A percentile compares a stretch with the other conserved stretches of the same genome.
These are phyloP conservation scores for Quadroppia sp. DNA, from an alignment of 2,888 invertebrate species.

Conservation along the genomic window DNA sequence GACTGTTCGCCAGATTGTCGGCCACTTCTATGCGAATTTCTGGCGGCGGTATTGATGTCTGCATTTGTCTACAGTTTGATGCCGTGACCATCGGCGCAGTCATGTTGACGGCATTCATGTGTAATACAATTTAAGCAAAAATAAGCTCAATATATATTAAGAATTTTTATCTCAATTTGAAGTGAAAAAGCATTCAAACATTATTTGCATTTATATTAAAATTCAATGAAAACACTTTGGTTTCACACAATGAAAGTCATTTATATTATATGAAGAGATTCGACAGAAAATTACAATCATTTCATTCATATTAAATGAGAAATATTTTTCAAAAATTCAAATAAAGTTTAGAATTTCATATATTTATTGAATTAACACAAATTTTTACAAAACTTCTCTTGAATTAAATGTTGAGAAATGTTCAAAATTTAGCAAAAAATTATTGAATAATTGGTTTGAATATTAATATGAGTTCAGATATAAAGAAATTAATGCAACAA, in stretches of 20 bases:
- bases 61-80: conserved; percentile 15
- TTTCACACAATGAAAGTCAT: neutral
- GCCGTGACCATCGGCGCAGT: conserved; percentile 5
- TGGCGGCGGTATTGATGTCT: conserved; percentile 3
- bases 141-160: neutral
- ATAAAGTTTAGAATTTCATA: too few species aligned
- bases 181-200: neutral
- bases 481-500: too few species aligned
- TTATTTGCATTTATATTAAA: neutral
- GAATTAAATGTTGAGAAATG: too few species aligned
- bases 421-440: too few species aligned
- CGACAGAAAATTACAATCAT: too few species aligned
- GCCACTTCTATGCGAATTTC: conserved; percentile 29
- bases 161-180: neutral
- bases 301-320: too few species aligned
- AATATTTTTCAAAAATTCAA: too few species aligned
- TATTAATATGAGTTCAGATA: too few species aligned
- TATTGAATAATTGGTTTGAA: too few species aligned
- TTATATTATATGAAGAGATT: neutral
- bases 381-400: too few species aligned
- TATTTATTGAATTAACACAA: too few species aligned
- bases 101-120: neutral
- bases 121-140: neutral
- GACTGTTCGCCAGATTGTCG: conserved; percentile 20
- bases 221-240: neutral